Evolutionary conservation across 2,888 invertebrate species (phyloP).

Genomic region (Torymus texanus): DNA sequence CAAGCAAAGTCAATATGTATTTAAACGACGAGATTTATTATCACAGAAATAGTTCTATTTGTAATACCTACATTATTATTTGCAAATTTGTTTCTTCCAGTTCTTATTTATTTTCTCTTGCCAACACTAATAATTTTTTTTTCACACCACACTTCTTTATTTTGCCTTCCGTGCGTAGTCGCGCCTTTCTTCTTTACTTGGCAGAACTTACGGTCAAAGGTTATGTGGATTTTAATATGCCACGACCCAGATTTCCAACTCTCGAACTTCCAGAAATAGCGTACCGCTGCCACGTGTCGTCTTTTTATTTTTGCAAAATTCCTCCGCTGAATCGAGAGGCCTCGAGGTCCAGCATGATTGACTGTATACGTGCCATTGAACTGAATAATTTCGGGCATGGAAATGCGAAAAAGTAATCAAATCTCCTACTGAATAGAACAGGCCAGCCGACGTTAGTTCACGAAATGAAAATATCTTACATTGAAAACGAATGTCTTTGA

Average conservation of each 20-base stretch:
- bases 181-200: constrained; percentile 20
- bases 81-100: no score
- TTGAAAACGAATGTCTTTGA: not conserved
- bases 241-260: constrained; percentile 19
- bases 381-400: constrained; percentile 6
- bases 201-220: constrained; percentile 18
- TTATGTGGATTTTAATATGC: constrained; percentile 42
- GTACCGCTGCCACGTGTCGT: not conserved
- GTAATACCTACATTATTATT: no score
- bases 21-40: not conserved
- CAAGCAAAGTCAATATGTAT: no score
- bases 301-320: constrained; percentile 27
- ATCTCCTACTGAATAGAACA: not conserved
- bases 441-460: not conserved
- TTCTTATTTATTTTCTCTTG: no score
- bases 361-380: not conserved
- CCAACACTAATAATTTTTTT: no score
- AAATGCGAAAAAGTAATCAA: constrained; percentile 10
- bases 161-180: no score
- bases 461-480: not conserved
- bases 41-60: not conserved
- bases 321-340: not conserved
- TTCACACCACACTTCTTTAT: no score
- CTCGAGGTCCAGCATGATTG: constrained; percentile 2
- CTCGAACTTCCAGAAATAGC: constrained; percentile 15